phyloP scores from a whole-genome alignment of 2,888 invertebrate genomes.

The Drosophila prolongata region DNA sequence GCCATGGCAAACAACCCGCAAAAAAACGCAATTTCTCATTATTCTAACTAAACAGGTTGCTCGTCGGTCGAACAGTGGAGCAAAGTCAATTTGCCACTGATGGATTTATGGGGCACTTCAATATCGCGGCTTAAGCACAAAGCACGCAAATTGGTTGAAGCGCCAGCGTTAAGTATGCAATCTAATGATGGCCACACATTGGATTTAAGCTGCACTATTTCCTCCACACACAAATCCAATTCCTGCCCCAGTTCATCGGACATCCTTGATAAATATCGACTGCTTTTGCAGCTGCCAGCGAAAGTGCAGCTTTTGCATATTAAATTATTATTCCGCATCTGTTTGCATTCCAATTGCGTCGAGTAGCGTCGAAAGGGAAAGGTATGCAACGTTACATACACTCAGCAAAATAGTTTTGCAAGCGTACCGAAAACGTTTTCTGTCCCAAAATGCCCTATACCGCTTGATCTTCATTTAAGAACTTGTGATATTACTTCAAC shows the following conservation, averaged over 20 bases:
- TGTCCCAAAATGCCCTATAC: too few species aligned
- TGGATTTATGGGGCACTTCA: constrained; percentile 36
- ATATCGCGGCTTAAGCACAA: constrained; percentile 12
- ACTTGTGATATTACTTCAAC: too few species aligned
- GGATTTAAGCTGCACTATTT: constrained; percentile 23
- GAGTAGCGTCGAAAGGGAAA: background rate
- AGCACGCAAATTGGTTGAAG: constrained; percentile 28
- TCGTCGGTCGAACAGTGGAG: constrained; percentile 51
- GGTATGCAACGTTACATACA: background rate
- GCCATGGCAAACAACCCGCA: constrained; percentile 52
- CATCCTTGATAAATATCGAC: background rate
- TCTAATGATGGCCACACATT: constrained; percentile 22
- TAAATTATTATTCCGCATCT: constrained; percentile 45
- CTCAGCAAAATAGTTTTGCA: too few species aligned
- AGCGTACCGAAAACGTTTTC: too few species aligned
- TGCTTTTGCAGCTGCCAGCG: constrained; percentile 17
- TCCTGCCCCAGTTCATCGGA: constrained; percentile 2
- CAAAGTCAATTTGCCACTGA: constrained; percentile 26
- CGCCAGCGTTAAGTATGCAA: constrained; percentile 9
- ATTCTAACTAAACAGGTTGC: constrained; percentile 80
- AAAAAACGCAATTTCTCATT: constrained; percentile 71
- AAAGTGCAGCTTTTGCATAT: constrained; percentile 44
- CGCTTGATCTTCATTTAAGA: too few species aligned
- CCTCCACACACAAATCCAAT: constrained; percentile 15
- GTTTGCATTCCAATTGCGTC: constrained; percentile 26